A percentile compares a stretch with the other conserved stretches of the same genome.
Evolutionary conservation across 2,113 vertebrate genomes (phyloP).

Genomic region (Pterophyllum scalare): DNA sequence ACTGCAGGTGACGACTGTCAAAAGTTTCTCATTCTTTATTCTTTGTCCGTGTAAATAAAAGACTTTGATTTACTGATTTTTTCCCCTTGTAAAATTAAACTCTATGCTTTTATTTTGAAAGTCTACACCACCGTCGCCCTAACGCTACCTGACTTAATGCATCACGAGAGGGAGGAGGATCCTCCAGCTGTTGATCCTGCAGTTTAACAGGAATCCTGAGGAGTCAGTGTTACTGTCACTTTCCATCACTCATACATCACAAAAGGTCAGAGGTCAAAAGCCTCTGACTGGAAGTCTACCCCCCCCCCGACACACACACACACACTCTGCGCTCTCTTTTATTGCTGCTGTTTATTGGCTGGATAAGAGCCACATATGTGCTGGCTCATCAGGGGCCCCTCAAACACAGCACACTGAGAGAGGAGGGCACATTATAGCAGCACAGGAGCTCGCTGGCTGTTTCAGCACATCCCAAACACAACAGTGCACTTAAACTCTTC

Average conservation of each 20-base stretch:
- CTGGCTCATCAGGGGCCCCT: no score
- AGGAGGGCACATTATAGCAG: no score
- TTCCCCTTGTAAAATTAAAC: background rate
- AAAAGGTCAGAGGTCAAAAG: background rate
- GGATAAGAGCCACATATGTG: no score
- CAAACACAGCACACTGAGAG: no score
- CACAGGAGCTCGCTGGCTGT: no score
- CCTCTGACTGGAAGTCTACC: background rate
- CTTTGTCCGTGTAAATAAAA: background rate
- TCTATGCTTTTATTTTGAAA: slow-evolving; percentile 24
- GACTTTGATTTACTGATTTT: background rate
- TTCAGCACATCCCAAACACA: no score
- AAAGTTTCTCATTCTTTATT: background rate
- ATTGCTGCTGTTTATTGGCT: no score
- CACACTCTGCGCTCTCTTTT: no score
- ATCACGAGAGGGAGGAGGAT: slow-evolving; percentile 2
- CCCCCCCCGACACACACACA: no score
- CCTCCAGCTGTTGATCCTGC: background rate
- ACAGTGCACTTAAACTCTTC: no score
- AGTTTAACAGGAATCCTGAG: background rate
- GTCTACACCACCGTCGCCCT: no score
- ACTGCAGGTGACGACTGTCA: background rate
- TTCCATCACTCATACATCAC: background rate
- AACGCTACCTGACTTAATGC: background rate
- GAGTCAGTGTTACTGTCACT: background rate